Base-by-base conservation (phyloP, 2,888 invertebrate genomes). In the Luffia ferchaultella region DNA sequence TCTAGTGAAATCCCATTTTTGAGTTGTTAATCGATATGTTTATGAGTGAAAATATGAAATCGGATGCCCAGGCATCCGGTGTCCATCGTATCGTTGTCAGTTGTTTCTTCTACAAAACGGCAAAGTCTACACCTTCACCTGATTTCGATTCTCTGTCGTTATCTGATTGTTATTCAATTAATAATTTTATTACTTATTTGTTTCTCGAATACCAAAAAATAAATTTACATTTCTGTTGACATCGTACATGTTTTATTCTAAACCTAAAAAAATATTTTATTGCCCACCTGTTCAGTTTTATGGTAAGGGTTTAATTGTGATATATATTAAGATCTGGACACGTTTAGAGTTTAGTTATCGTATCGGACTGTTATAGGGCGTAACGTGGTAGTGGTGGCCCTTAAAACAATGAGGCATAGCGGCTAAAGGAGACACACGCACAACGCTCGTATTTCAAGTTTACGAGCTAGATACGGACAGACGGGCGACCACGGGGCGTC, bases 221-320 rank as follows among this genome's bases (percentile, higher is more conserved):
- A 30, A 30, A 30, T 30, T 30, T 30, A 7, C 3, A 30, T 30
- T 30, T 30, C 30, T 30, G 30, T 30, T 30, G 30, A 30, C 30
- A 30, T 12, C 30, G 30, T 12, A 12, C 12, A 30, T 12, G 5
- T 30, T 30, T 30, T 30, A 30, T 30, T n/a, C 30, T 30, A 12
- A 3, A 12, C 12, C 30, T 30, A 7, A 30, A 30, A 30, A 45
- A 45, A 16, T 18, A 45, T 19, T 48, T 42, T 42, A 48, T 41
- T 16, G 48, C 30, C 16, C 40, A 18, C 18, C 48, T 48, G 42
- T 30, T 15, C 48, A 30, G 41, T 48, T 48, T 48, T 48, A 41
- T 42, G 42, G 18, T 12, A 30, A 20, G 30, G 16, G 30, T 63
- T 68, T 67, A 65, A 67, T 64, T 62, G 63, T 57, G 47, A 56